These are phyloP conservation scores for Drosophila austrosaltans DNA, from an alignment of 2,888 invertebrate species.

Conservation along the genomic window DNA sequence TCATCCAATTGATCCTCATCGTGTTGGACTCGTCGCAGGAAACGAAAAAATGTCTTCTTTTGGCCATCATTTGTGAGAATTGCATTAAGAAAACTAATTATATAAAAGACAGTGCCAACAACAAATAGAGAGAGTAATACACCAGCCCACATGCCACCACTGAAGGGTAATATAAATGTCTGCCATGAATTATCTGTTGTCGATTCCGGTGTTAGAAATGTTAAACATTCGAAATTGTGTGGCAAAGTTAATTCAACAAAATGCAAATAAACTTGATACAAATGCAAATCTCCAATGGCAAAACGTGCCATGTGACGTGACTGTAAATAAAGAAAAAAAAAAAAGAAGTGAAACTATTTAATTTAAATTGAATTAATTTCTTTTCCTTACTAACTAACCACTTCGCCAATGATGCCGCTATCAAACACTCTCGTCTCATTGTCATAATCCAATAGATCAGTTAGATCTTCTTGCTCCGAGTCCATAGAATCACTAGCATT, in stretches of 20 bases:
- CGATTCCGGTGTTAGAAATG: slow-evolving; percentile 92
- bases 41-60: slow-evolving; percentile 53
- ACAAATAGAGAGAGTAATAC: slow-evolving; percentile 88
- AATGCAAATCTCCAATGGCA: slow-evolving; percentile 91
- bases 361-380: too few relatives aligned
- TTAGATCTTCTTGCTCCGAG: slow-evolving; percentile 54
- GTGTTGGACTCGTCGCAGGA: slow-evolving; percentile 37
- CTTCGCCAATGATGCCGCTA: slow-evolving; percentile 89
- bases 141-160: slow-evolving; percentile 90
- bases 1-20: slow-evolving; percentile 26
- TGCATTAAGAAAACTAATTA: slow-evolving; percentile 85
- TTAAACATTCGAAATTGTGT: slow-evolving; percentile 92
- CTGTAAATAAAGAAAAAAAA: slow-evolving; percentile 37
- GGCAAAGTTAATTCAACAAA: slow-evolving; percentile 90
- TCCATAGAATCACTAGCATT: slow-evolving; percentile 86
- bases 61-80: slow-evolving; percentile 42
- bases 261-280: slow-evolving; percentile 88
- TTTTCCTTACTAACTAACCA: slow-evolving; percentile 81
- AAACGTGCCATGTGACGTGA: slow-evolving; percentile 87
- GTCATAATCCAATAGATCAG: slow-evolving; percentile 63
- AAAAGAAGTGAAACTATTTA: not conserved
- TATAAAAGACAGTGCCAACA: slow-evolving; percentile 87
- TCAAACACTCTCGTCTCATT: slow-evolving; percentile 87
- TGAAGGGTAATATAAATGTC: slow-evolving; percentile 91
- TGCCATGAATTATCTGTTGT: slow-evolving; percentile 93